Conservation (phyloP, 1,140 invertebrate species). For the Lepidostoma basale region DNA sequence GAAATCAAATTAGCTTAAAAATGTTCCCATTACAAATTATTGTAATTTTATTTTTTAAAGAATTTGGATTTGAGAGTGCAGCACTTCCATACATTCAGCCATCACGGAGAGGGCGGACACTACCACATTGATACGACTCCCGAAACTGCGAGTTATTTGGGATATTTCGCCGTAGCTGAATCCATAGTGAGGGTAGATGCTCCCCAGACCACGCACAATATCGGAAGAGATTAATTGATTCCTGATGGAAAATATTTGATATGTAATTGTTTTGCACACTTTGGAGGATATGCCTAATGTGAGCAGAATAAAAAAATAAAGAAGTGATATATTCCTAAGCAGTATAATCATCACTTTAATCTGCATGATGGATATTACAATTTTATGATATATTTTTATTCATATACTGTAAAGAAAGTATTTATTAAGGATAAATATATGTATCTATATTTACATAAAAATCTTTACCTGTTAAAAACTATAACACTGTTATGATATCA, state of each 20-base stretch:
- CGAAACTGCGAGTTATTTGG: constrained; percentile 81
- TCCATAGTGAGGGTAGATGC: constrained; percentile 80
- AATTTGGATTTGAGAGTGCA: constrained; percentile 87
- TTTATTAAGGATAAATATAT: not conserved
- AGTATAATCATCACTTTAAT: too few relatives aligned
- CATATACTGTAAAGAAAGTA: too few relatives aligned
- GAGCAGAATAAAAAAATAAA: too few relatives aligned
- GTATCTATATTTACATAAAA: not conserved
- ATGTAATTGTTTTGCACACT: too few relatives aligned
- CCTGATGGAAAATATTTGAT: too few relatives aligned
- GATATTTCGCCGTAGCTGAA: constrained; percentile 82
- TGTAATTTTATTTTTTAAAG: constrained; percentile 54
- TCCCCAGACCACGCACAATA: constrained; percentile 63
- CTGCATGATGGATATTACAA: too few relatives aligned
- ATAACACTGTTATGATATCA: too few relatives aligned
- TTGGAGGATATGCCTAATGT: too few relatives aligned
- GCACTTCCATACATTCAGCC: constrained; percentile 93
- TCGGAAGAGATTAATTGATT: constrained; percentile 52
- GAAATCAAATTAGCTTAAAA: not conserved
- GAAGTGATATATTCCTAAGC: too few relatives aligned
- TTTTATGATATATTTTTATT: too few relatives aligned
- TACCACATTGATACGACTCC: constrained; percentile 95
- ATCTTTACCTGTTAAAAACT: not conserved
- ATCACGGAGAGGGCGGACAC: constrained; percentile 89
- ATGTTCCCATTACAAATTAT: not conserved